Conservation (phyloP, 2,113 vertebrate genomes). For the Leptobrachium leishanense region DNA sequence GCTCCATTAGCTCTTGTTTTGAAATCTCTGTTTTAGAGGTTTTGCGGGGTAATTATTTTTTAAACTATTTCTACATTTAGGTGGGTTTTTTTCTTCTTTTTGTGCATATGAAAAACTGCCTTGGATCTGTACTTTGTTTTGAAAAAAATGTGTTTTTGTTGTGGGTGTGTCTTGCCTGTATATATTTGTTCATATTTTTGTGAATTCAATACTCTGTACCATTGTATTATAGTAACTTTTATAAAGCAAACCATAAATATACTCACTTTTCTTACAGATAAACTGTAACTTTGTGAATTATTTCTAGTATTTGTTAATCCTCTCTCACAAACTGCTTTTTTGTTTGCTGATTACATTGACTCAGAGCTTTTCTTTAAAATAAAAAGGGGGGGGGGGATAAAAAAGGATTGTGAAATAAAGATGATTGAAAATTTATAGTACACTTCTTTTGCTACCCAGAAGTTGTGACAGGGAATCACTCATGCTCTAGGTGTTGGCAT, state of each 20-base stretch:
- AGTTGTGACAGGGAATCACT: too few species aligned
- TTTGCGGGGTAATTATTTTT: constrained; percentile 57
- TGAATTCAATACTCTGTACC: constrained; percentile 90
- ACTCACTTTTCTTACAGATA: constrained; percentile 87
- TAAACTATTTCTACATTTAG: constrained; percentile 64
- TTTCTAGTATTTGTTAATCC: neutral
- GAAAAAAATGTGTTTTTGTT: constrained; percentile 80
- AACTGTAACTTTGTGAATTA: constrained; percentile 45
- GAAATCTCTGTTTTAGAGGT: constrained; percentile 63
- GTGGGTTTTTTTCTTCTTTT: constrained; percentile 56
- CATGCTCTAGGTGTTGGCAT: too few species aligned
- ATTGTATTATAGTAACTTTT: constrained; percentile 93
- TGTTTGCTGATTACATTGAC: neutral
- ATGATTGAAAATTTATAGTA: too few species aligned
- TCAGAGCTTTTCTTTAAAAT: too few species aligned
- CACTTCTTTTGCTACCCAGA: too few species aligned
- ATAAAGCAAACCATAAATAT: constrained; percentile 92
- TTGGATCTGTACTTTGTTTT: constrained; percentile 73
- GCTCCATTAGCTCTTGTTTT: constrained; percentile 62
- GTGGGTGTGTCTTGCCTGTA: constrained; percentile 84
- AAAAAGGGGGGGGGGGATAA: too few species aligned
- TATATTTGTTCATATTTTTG: constrained; percentile 88
- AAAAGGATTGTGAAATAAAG: too few species aligned
- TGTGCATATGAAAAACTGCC: constrained; percentile 72
- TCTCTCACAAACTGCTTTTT: neutral